These are phyloP conservation scores for Hirtodrosophila histrioides DNA, from an alignment of 2,888 invertebrate genomes.

Conservation along the genomic window DNA sequence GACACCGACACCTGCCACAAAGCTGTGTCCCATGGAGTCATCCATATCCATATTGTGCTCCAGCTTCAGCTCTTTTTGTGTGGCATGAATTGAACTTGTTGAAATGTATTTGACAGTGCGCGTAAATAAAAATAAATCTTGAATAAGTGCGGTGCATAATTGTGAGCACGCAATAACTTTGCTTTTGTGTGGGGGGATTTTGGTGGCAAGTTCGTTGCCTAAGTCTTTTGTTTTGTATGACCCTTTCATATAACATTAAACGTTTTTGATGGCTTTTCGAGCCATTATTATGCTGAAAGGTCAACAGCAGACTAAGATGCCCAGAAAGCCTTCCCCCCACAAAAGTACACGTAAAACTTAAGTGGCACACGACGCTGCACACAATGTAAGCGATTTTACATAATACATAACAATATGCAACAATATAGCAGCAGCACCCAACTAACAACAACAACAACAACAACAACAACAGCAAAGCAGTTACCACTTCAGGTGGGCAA, in stretches of 20 bases:
- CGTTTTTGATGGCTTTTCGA: constrained; percentile 38
- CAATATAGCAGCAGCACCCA: constrained; percentile 57
- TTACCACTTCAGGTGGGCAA: constrained; percentile 68
- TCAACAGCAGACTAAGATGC: constrained; percentile 65
- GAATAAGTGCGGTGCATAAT: constrained; percentile 55
- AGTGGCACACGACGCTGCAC: constrained; percentile 69
- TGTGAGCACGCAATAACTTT: constrained; percentile 49
- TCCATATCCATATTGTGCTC: constrained; percentile 13
- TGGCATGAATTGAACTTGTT: constrained; percentile 33
- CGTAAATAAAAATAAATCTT: constrained; percentile 52
- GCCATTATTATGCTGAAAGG: constrained; percentile 58
- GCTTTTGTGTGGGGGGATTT: constrained; percentile 39
- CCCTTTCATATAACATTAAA: constrained; percentile 52
- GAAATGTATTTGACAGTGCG: constrained; percentile 46
- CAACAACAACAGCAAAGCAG: constrained; percentile 47
- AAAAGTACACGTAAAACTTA: constrained; percentile 44
- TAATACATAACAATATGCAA: constrained; percentile 68
- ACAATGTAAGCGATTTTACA: constrained; percentile 74
- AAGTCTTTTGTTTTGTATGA: constrained; percentile 73
- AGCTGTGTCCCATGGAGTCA: constrained; percentile 25
- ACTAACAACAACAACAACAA: constrained; percentile 34
- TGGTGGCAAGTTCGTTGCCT: constrained; percentile 69
- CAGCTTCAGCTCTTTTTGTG: not conserved
- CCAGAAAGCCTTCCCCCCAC: not conserved
- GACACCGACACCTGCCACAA: constrained; percentile 42